Evolutionary conservation across 2,113 vertebrate genomes (phyloP).

Genomic region (Oryzias javanicus): DNA sequence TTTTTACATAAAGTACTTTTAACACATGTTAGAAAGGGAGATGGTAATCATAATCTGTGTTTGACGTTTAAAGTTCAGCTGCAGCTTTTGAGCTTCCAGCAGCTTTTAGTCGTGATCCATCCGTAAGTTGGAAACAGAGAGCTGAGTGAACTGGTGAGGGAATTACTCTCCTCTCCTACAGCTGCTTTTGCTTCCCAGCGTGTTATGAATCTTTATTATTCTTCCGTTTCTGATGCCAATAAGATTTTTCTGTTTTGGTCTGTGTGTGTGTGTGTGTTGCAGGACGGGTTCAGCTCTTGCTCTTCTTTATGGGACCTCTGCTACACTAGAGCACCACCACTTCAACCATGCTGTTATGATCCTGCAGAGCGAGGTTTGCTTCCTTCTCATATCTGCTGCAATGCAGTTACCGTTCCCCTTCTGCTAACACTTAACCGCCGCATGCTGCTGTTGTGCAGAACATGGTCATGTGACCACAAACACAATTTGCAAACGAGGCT

Average conservation of each 20-base stretch:
- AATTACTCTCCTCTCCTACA: conserved; percentile 24
- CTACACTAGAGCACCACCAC: conserved; percentile 97
- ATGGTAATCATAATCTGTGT: conserved; percentile 6
- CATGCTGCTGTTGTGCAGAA: conserved; percentile 15
- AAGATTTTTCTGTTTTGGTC: conserved; percentile 8
- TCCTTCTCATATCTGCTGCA: conserved; percentile 45
- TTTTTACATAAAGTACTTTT: neutral
- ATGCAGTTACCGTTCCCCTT: conserved; percentile 38
- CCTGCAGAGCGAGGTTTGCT: conserved; percentile 95
- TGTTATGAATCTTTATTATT: conserved; percentile 30
- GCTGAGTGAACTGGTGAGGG: conserved; percentile 25
- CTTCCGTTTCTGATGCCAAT: conserved; percentile 21
- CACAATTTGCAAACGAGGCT: neutral
- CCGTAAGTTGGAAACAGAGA: conserved; percentile 18
- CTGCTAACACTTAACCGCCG: conserved; percentile 6
- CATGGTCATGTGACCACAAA: conserved; percentile 10
- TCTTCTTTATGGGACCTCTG: conserved; percentile 96
- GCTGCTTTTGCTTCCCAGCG: conserved; percentile 24
- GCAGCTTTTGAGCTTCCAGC: conserved; percentile 30
- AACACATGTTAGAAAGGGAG: conserved; percentile 6
- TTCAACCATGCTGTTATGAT: conserved; percentile 99
- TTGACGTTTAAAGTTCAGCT: conserved; percentile 14
- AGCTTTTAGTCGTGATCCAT: conserved; percentile 31
- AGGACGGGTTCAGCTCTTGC: conserved; percentile 97
- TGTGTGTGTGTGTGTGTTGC: conserved; percentile 33